phyloP scores from a whole-genome alignment of 1,140 invertebrate genomes.

The Conus betulinus region DNA sequence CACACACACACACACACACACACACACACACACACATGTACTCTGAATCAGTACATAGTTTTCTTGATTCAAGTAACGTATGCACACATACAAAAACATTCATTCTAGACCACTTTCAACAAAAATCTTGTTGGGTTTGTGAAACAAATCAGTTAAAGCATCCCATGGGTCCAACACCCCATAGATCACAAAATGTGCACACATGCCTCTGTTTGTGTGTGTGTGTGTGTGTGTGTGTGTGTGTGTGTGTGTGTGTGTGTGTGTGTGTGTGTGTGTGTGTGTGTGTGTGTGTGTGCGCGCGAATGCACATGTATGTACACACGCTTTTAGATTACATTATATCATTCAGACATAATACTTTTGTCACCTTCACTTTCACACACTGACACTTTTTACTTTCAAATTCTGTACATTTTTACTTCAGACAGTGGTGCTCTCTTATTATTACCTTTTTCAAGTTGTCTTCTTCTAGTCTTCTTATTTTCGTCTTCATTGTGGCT shows the following conservation, averaged over 20 bases:
- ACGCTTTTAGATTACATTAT: too few species aligned
- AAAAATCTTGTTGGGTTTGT: too few species aligned
- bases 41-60: too few species aligned
- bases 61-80: too few species aligned
- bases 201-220: background rate
- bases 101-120: too few species aligned
- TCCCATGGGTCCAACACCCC: too few species aligned
- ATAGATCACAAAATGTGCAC: background rate
- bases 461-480: conserved; percentile 71
- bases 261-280: background rate
- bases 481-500: conserved; percentile 67
- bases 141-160: too few species aligned
- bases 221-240: background rate
- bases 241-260: background rate
- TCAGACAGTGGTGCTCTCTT: background rate
- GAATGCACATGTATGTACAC: background rate
- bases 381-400: background rate
- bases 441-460: conserved; percentile 69
- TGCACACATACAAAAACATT: too few species aligned
- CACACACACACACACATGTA: too few species aligned
- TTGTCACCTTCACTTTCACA: too few species aligned
- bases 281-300: background rate
- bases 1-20: too few species aligned
- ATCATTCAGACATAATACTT: too few species aligned
- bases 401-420: background rate